Base-by-base conservation (phyloP, 2,888 invertebrate genomes). In the Sisyra terminalis region DNA sequence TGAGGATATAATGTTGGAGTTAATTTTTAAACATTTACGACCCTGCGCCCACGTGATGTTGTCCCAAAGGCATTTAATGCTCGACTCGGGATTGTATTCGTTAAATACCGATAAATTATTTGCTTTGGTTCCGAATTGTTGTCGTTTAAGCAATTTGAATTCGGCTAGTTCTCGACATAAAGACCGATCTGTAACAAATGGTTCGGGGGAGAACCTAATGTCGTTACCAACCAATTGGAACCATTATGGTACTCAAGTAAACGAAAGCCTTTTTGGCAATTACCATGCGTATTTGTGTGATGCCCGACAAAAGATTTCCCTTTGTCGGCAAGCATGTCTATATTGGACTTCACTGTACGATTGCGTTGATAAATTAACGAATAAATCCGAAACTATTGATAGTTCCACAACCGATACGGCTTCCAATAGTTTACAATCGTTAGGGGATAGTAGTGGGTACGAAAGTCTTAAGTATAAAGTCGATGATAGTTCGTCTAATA, bases 1-100 rank as follows among this genome's bases (percentile, higher is more conserved):
- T 64, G 97, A 97, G 63, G 97, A 97, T 60, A 77, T 96, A 37
- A 88, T 97, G 86, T 66, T 92, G 52, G 90, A 93, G 56, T 66
- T 96, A 39, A 74, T 92, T 38, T 78, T 88, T 56, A 87, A 86
- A 56, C 80, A 90, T 57, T 68, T 96, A 49, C 70, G 79, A 51
- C 83, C 85, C 1, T 83, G 84, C 54, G 73, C 78, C 13, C 86
- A 87, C 61, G 73, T 87, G 16, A 78, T 82, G 78, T 68, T 81
- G 43, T 83, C 84, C n/a, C 84, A 86, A 61, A 67, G 80, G 45
- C 69, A 74, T 50, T 70, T 78, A 52, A 66, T 83, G 41, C 69
- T 74, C 47, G 77, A 80, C 53, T 63, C 80, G 39, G 84, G 86
- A 61, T 71, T 80, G 0, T 80, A 80, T 53, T 71, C 78, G 49